Evolutionary conservation across 64 coral and sea anemone species (phyloP).

Genomic region (Porites australiensis): DNA sequence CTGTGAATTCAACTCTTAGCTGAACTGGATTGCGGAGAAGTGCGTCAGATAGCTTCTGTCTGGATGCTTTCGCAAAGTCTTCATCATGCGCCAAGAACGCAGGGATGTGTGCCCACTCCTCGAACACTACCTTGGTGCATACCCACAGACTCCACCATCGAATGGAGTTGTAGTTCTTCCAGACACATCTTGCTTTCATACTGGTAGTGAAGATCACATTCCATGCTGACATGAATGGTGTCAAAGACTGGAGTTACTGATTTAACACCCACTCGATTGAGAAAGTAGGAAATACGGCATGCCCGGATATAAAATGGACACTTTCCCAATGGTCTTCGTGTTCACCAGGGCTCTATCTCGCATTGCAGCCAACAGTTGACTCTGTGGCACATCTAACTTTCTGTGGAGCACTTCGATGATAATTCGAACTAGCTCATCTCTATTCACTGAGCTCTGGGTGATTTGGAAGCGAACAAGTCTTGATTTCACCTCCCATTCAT

Average conservation of each 20-base stretch:
- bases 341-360: constrained; percentile 27
- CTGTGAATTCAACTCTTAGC: neutral
- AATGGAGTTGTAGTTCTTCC: neutral
- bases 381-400: constrained; percentile 14
- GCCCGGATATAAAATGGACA: constrained; percentile 28
- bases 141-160: neutral
- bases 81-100: neutral
- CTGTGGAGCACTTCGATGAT: neutral
- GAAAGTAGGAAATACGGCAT: constrained; percentile 4
- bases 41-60: neutral
- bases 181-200: neutral
- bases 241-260: neutral
- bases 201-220: neutral
- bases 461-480: neutral
- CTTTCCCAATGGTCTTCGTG: constrained; percentile 10
- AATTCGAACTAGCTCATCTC: neutral
- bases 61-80: neutral
- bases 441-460: neutral
- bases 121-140: neutral
- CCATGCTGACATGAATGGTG: neutral
- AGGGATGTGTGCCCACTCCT: neutral
- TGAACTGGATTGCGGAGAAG: neutral
- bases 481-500: neutral
- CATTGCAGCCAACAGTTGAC: constrained; percentile 41
- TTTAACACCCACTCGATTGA: neutral